Conservation (phyloP, 2,888 invertebrate genomes). For the Phragmatobia fuliginosa region DNA sequence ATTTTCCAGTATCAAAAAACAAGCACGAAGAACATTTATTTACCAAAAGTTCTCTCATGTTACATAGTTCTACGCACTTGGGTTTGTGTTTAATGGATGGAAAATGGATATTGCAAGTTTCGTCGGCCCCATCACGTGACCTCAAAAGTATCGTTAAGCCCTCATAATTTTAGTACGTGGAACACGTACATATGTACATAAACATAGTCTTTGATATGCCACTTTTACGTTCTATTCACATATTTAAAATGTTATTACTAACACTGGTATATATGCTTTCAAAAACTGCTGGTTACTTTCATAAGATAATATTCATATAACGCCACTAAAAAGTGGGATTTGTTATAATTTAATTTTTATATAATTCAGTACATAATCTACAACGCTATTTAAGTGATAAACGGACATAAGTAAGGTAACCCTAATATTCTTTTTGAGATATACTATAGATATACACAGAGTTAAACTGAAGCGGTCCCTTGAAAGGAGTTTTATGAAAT, state of each 20-base stretch:
- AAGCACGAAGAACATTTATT: constrained; percentile 26
- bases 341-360: too few species aligned
- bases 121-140: constrained; percentile 41
- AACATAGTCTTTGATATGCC: constrained; percentile 23
- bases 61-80: constrained; percentile 41
- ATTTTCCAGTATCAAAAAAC: not conserved
- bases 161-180: constrained; percentile 27
- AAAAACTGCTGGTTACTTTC: constrained; percentile 52
- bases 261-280: constrained; percentile 26
- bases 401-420: constrained; percentile 53
- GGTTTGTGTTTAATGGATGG: constrained; percentile 50
- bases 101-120: constrained; percentile 49
- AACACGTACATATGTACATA: constrained; percentile 25
- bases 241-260: constrained; percentile 56
- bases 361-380: too few species aligned
- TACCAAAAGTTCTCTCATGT: constrained; percentile 23
- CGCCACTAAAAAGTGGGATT: too few species aligned
- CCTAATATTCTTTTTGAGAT: constrained; percentile 54
- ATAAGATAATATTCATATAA: constrained; percentile 47
- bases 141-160: constrained; percentile 47
- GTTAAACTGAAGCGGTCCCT: constrained; percentile 4
- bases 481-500: constrained; percentile 11
- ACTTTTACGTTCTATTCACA: constrained; percentile 41
- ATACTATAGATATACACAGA: constrained; percentile 11
- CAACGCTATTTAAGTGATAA: constrained; percentile 67